These are phyloP conservation scores for Calephelis perditalis DNA, from an alignment of 2,888 invertebrate species.

Conservation along the genomic window DNA sequence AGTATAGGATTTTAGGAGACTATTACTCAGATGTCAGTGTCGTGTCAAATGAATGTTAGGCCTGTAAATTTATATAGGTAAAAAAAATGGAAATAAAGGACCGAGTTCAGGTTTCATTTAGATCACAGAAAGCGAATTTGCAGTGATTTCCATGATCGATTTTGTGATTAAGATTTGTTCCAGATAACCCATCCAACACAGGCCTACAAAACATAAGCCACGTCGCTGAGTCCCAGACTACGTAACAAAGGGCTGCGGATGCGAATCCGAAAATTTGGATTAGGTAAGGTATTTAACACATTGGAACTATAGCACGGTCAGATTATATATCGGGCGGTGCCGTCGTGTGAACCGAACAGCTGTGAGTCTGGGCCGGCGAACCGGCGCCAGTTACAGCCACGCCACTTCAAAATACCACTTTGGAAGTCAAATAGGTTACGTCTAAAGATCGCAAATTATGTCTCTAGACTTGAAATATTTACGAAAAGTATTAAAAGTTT, in stretches of 20 bases:
- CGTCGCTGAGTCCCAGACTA: neutral
- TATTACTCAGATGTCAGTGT: too few species aligned
- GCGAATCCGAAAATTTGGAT: slow-evolving; percentile 1
- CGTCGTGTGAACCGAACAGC: slow-evolving; percentile 42
- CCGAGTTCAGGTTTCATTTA: too few species aligned
- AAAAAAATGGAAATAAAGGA: too few species aligned
- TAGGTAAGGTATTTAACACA: neutral
- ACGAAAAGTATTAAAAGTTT: slow-evolving; percentile 35
- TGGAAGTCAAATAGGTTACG: slow-evolving; percentile 64
- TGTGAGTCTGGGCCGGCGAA: slow-evolving; percentile 37
- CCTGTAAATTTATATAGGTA: too few species aligned
- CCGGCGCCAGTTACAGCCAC: slow-evolving; percentile 40
- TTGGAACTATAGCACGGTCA: slow-evolving; percentile 7
- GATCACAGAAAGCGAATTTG: too few species aligned
- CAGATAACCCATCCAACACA: too few species aligned
- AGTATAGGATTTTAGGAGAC: too few species aligned
- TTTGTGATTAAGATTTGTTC: too few species aligned
- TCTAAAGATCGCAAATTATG: slow-evolving; percentile 45
- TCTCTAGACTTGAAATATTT: slow-evolving; percentile 33
- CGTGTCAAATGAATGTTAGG: too few species aligned
- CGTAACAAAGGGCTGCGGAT: neutral
- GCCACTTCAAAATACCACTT: slow-evolving; percentile 43
- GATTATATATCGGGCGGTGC: slow-evolving; percentile 22
- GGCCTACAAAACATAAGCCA: neutral
- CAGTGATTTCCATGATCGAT: too few species aligned